Percentiles rank a stretch among this genome's conserved stretches.
Conservation (phyloP, 2,797 vertebrate genomes). For the Rhinella marina region DNA sequence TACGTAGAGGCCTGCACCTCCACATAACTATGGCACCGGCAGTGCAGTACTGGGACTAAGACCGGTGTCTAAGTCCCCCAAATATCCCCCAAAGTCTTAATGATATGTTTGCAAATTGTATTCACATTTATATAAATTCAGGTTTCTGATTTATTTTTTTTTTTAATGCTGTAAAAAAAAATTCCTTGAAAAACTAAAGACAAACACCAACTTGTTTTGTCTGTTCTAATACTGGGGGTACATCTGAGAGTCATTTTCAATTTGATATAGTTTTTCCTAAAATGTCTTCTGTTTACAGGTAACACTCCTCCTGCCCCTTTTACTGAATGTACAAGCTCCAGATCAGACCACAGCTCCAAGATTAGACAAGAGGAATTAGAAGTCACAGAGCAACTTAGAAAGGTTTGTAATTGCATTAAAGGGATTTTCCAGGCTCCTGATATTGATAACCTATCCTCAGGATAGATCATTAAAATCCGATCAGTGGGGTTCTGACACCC, state of each 20-base stretch:
- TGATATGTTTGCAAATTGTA: background rate
- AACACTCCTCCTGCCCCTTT: constrained; percentile 66
- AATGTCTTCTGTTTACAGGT: constrained; percentile 61
- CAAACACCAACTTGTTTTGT: background rate
- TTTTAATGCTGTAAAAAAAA: background rate
- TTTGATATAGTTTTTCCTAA: background rate
- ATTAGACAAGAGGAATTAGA: constrained; percentile 83
- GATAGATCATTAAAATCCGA: too few species aligned
- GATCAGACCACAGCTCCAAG: constrained; percentile 70
- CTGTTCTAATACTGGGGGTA: background rate
- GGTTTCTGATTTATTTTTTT: background rate
- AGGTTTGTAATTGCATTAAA: constrained; percentile 72
- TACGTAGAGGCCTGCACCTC: too few species aligned
- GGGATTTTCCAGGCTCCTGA: too few species aligned
- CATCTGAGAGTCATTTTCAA: background rate
- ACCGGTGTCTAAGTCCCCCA: too few species aligned
- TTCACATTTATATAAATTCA: background rate
- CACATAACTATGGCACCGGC: too few species aligned
- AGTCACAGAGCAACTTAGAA: constrained; percentile 89
- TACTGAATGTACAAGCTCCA: constrained; percentile 66
- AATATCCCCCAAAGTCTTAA: background rate
- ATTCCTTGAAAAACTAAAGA: background rate
- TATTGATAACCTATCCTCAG: too few species aligned
- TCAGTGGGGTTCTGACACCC: too few species aligned
- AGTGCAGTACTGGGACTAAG: too few species aligned